phyloP scores from a whole-genome alignment of 2,888 invertebrate species.

The Perithous albicinctus region DNA sequence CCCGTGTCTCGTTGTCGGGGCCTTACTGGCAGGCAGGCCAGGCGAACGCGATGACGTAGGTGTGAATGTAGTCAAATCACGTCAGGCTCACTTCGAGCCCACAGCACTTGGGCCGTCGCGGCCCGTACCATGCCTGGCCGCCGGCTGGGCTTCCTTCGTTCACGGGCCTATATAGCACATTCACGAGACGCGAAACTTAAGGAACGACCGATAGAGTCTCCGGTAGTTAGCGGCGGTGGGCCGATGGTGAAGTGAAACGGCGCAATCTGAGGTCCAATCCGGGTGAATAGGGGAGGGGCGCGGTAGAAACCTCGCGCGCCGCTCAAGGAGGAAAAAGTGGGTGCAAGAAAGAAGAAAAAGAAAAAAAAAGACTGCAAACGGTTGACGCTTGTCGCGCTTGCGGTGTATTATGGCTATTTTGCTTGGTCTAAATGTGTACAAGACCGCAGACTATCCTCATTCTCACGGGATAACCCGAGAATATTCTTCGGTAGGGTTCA shows the following conservation, averaged over 20 bases:
- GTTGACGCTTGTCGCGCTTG: slow-evolving; percentile 48
- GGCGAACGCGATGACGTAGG: slow-evolving; percentile 76
- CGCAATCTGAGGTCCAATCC: background rate
- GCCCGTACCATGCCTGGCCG: slow-evolving; percentile 16
- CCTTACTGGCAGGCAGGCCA: slow-evolving; percentile 54
- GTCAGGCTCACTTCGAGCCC: slow-evolving; percentile 77
- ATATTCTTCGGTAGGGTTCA: slow-evolving; percentile 64
- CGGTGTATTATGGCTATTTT: slow-evolving; percentile 21
- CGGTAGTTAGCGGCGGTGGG: background rate
- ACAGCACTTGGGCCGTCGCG: slow-evolving; percentile 41
- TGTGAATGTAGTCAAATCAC: slow-evolving; percentile 83
- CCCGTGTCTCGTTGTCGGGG: slow-evolving; percentile 68
- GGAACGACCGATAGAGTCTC: background rate
- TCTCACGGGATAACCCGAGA: slow-evolving; percentile 71
- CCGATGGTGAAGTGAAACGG: slow-evolving; percentile 8
- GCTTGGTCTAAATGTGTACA: slow-evolving; percentile 46
- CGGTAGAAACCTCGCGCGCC: background rate
- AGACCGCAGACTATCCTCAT: slow-evolving; percentile 70
- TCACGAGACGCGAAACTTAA: slow-evolving; percentile 31
- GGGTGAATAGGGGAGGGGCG: background rate
- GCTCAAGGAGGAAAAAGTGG: slow-evolving; percentile 17
- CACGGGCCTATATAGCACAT: slow-evolving; percentile 10
- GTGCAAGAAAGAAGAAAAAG: slow-evolving; percentile 1
- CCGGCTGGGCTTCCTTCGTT: slow-evolving; percentile 25
- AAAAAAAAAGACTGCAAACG: slow-evolving; percentile 34